Percentiles rank a stretch among this genome's conserved stretches.
phyloP scores from a whole-genome alignment of 2,888 invertebrate species.

The Papilio gigon region DNA sequence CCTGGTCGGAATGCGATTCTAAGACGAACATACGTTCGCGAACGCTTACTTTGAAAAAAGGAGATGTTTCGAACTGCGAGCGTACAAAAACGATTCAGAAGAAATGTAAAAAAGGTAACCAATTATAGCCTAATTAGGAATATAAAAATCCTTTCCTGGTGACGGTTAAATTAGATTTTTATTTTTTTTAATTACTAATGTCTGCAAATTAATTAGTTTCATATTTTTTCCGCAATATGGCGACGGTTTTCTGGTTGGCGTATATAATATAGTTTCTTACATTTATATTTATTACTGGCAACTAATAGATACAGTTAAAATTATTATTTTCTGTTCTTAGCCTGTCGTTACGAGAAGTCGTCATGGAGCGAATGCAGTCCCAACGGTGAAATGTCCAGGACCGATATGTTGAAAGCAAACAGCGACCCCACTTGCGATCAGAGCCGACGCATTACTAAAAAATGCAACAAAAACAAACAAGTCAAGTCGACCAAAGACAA shows the following conservation, averaged over 20 bases:
- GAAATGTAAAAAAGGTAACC: conserved; percentile 95
- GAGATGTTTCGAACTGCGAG: conserved; percentile 90
- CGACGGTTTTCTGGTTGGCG: too few relatives aligned
- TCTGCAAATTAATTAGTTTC: too few relatives aligned
- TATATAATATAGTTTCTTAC: too few relatives aligned
- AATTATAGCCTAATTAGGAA: too few relatives aligned
- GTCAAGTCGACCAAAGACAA: conserved; percentile 85
- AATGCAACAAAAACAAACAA: conserved; percentile 90
- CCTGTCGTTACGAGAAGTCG: conserved; percentile 95
- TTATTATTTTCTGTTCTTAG: conserved; percentile 64
- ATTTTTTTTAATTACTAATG: background rate
- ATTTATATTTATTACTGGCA: too few relatives aligned
- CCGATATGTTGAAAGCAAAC: conserved; percentile 90
- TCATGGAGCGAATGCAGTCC: conserved; percentile 92
- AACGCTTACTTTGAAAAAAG: conserved; percentile 92
- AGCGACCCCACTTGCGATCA: conserved; percentile 92
- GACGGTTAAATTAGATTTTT: too few relatives aligned
- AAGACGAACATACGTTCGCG: conserved; percentile 92
- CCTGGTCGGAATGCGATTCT: conserved; percentile 94
- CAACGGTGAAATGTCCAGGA: conserved; percentile 91
- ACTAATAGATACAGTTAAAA: too few relatives aligned
- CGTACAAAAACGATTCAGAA: conserved; percentile 93
- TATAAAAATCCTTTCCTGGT: too few relatives aligned
- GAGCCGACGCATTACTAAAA: conserved; percentile 91
- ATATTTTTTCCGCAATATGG: too few relatives aligned